Percentiles rank a stretch among this genome's conserved stretches.
phyloP scores from a whole-genome alignment of 2,113 vertebrate species.

The Colius striatus region DNA sequence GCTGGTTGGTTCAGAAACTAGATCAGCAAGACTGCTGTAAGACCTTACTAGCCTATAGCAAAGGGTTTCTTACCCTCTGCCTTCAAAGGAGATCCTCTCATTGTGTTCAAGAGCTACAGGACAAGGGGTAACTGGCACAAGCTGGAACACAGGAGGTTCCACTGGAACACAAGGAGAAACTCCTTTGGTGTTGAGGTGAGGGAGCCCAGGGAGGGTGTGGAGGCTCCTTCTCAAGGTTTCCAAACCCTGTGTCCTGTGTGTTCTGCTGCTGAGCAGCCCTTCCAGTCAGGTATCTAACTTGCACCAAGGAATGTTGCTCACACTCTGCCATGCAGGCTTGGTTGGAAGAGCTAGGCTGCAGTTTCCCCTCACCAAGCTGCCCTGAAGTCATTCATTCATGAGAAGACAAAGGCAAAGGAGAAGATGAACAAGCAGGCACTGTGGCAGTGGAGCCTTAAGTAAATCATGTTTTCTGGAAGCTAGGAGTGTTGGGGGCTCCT shows the following conservation, averaged over 20 bases:
- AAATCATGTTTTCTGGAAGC: background rate
- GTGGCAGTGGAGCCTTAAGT: background rate
- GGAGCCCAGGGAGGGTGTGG: too few relatives aligned
- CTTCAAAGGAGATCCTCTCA: background rate
- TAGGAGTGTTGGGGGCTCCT: background rate
- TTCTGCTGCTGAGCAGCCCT: background rate
- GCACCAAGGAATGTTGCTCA: background rate
- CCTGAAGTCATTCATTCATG: background rate
- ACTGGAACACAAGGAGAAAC: too few relatives aligned
- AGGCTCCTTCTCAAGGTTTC: too few relatives aligned
- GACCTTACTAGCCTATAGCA: background rate
- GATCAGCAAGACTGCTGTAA: background rate
- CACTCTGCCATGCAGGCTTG: accelerated
- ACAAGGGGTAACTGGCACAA: too few relatives aligned
- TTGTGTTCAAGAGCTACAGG: too few relatives aligned
- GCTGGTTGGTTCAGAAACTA: background rate
- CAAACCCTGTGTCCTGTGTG: too few relatives aligned
- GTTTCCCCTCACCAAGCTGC: background rate
- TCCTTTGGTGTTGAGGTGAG: too few relatives aligned
- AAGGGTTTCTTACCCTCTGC: background rate
- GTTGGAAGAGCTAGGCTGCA: background rate
- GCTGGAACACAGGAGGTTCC: too few relatives aligned
- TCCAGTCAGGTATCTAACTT: background rate
- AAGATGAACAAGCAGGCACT: background rate
- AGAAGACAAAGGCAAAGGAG: background rate